Evolutionary conservation across 1,140 invertebrate species (phyloP), one percentile per base, ranked within the genome.

Genomic region (Zaprionus nigranus): DNA sequence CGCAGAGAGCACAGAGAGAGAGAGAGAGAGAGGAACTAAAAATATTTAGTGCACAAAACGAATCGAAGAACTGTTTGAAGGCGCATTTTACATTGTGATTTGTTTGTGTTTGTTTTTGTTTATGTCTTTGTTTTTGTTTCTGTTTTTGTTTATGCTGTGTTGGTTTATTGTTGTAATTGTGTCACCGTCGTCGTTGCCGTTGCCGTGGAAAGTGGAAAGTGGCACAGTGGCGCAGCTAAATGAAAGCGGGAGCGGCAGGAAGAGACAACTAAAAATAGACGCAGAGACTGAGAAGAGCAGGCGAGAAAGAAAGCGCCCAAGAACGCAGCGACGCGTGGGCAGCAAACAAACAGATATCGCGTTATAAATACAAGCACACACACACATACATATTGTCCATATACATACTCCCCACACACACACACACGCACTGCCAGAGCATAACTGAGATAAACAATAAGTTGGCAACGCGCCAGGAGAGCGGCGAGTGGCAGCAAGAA

Each of bases 391-490:
- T 1, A 49, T 46, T 51, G 20, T 38, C 9, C 6, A 49, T 38
- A 46, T 13, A 59, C 4, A 7, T 22, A n/a, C n/a, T 46, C 17
- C 30, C 1, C 12, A 22, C 59, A 61, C 43, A 30, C 26, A 56
- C 38, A 56, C 2, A 63, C 51, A 36, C 15, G 30, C 20, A 64
- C 49, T 79, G 67, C 51, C 40, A 46, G 75, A 53, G 75, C 64
- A 64, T 65, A 74, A 34, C 60, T 82, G 79, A 60, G 75, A 82
- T 82, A 82, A 82, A 82, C 75, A 82, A 81, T 81, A 72, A 81
- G 54, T 85, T 85, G 82, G 82, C 82, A 65, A 57, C 43, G n/a
- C 36, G 82, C 82, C 82, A 83, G 57, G 34, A 28, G 43, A 28
- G 49, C 53, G 12, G 28, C 57, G n/a, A 60, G 46, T 20, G 22